Evolutionary conservation across 2,888 invertebrate genomes (phyloP).

Genomic region (Frankliniella intonsa): DNA sequence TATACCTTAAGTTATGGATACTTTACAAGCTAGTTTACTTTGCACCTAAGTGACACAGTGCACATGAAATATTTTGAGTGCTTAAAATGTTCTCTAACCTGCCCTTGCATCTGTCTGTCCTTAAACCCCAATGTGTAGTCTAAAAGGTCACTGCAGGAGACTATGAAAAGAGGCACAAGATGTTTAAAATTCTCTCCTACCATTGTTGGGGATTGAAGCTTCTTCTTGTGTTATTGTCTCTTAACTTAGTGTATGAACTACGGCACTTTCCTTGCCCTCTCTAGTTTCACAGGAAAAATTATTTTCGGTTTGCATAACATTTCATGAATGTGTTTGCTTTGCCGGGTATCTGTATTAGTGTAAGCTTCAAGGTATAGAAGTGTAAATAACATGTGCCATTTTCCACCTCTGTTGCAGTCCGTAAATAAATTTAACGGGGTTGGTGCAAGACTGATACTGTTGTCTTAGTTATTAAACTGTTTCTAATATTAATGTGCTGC

Average conservation of each 20-base stretch:
- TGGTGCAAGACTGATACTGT: slow-evolving; percentile 24
- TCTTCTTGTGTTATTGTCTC: neutral
- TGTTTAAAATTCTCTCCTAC: neutral
- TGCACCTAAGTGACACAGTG: neutral
- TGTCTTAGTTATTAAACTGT: neutral
- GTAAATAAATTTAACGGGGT: neutral
- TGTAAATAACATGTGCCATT: slow-evolving; percentile 22
- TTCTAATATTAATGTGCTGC: neutral
- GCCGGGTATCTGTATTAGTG: neutral
- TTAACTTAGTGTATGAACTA: neutral
- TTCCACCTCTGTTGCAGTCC: slow-evolving; percentile 16
- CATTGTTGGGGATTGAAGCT: no score
- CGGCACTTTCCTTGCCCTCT: no score
- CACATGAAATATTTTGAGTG: neutral
- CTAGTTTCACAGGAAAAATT: neutral
- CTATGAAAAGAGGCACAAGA: no score
- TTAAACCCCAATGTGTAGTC: no score
- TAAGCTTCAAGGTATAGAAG: neutral
- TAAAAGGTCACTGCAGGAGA: no score
- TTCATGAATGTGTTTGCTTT: neutral
- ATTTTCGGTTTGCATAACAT: neutral
- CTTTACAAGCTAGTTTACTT: neutral
- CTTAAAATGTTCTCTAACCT: neutral
- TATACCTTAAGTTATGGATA: no score
- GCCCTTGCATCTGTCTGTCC: neutral